Evolutionary conservation across 2,113 vertebrate genomes (phyloP).

Genomic region (Cygnus atratus): DNA sequence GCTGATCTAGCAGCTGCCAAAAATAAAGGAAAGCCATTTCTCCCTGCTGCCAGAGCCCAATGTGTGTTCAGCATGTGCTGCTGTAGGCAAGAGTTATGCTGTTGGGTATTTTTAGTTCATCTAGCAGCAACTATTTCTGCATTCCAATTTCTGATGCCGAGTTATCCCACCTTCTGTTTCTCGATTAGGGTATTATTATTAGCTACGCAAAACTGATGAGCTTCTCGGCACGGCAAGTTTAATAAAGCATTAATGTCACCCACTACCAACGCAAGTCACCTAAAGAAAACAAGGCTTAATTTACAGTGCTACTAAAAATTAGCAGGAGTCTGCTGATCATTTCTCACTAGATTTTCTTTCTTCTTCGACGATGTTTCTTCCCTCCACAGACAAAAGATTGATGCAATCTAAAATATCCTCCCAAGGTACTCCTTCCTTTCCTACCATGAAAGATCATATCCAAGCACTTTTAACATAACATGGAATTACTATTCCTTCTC

Average conservation of each 20-base stretch:
- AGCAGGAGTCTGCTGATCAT: not conserved
- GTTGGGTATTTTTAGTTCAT: slow-evolving; percentile 59
- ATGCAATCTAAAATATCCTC: not conserved
- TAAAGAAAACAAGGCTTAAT: slow-evolving; percentile 36
- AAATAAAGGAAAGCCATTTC: not conserved
- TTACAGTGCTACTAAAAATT: slow-evolving; percentile 27
- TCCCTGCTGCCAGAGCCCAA: not conserved
- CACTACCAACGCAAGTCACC: not conserved
- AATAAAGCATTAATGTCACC: slow-evolving; percentile 44
- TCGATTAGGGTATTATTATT: slow-evolving; percentile 40
- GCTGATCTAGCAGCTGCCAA: not conserved
- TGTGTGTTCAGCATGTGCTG: not conserved
- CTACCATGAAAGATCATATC: not conserved
- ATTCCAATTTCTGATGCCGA: not conserved
- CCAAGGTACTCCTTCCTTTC: not conserved
- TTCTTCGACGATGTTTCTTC: not conserved
- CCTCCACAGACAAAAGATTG: not conserved
- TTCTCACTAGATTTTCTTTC: not conserved
- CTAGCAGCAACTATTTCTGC: slow-evolving; percentile 18
- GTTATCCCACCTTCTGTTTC: slow-evolving; percentile 64
- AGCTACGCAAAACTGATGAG: not conserved
- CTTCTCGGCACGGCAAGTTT: not conserved
- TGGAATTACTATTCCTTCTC: not conserved
- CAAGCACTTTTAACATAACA: not conserved
- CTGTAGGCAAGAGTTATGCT: slow-evolving; percentile 11